Conservation (phyloP, 2,797 vertebrate species). For the Argya squamiceps region DNA sequence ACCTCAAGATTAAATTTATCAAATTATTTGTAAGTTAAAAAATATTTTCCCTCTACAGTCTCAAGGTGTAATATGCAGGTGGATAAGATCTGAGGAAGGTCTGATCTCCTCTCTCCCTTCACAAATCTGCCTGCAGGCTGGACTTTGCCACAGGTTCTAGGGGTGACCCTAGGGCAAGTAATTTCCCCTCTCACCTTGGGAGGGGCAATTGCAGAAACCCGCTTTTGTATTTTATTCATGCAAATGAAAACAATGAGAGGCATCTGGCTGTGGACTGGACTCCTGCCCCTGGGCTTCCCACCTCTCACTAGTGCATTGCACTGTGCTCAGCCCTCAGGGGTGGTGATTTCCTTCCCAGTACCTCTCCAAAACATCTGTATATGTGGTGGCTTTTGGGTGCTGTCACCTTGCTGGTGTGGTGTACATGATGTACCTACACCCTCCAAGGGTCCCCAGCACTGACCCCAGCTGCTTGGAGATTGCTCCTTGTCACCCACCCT, state of each 20-base stretch:
- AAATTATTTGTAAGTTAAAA: not conserved
- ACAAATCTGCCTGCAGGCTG: not conserved
- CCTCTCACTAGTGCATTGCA: fast-evolving
- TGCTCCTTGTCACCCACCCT: fast-evolving
- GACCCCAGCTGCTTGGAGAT: not conserved
- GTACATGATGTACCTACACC: fast-evolving
- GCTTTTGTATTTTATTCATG: not conserved
- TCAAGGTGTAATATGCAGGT: not conserved
- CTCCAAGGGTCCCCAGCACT: fast-evolving
- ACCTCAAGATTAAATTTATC: not conserved
- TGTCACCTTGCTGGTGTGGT: fast-evolving
- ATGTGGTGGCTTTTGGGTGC: not conserved
- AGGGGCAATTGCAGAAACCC: fast-evolving
- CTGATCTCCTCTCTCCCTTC: not conserved
- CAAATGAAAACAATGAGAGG: not conserved
- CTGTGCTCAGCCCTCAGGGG: not conserved
- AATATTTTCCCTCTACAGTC: not conserved
- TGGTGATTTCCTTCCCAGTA: not conserved
- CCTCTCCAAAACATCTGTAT: not conserved
- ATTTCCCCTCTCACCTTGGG: not conserved
- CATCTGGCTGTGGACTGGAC: not conserved
- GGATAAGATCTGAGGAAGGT: not conserved
- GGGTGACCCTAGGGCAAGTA: not conserved
- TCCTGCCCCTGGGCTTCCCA: not conserved
- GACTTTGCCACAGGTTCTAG: not conserved